Percentiles rank a stretch among this genome's conserved stretches.
Evolutionary conservation across 1,140 invertebrate species (phyloP).

Genomic region (Hydropsyche tenuis): DNA sequence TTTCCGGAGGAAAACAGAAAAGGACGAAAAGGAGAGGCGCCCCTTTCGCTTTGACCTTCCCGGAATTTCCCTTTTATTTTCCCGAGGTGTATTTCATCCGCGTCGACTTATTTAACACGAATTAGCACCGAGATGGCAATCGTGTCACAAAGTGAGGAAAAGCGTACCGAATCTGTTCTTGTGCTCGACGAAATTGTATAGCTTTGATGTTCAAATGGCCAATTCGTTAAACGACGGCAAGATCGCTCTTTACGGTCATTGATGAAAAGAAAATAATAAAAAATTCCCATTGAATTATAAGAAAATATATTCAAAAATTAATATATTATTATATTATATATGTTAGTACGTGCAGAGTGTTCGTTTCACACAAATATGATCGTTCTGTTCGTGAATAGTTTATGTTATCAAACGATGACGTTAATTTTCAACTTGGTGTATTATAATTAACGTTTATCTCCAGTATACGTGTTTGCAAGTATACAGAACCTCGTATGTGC

Average conservation of each 20-base stretch:
- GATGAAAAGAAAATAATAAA: neutral
- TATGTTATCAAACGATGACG: neutral
- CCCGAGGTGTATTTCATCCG: neutral
- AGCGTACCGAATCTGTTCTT: neutral
- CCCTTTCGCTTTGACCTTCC: too few species aligned
- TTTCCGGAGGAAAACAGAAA: neutral
- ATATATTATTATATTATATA: too few species aligned
- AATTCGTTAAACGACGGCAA: too few species aligned
- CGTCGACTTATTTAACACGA: conserved; percentile 3
- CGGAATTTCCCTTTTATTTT: neutral
- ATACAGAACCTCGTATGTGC: too few species aligned
- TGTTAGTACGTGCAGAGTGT: too few species aligned
- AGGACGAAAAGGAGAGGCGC: neutral
- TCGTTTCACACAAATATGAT: neutral
- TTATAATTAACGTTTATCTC: neutral
- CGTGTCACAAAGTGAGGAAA: neutral
- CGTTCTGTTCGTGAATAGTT: neutral
- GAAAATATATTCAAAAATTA: too few species aligned
- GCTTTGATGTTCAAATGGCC: too few species aligned
- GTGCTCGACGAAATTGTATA: too few species aligned
- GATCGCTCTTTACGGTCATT: neutral
- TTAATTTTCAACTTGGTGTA: neutral
- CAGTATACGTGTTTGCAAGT: neutral
- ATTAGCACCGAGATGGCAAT: neutral
- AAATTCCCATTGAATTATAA: too few species aligned